phyloP scores from a whole-genome alignment of 2,888 invertebrate genomes.

The Ophion ellenae region DNA sequence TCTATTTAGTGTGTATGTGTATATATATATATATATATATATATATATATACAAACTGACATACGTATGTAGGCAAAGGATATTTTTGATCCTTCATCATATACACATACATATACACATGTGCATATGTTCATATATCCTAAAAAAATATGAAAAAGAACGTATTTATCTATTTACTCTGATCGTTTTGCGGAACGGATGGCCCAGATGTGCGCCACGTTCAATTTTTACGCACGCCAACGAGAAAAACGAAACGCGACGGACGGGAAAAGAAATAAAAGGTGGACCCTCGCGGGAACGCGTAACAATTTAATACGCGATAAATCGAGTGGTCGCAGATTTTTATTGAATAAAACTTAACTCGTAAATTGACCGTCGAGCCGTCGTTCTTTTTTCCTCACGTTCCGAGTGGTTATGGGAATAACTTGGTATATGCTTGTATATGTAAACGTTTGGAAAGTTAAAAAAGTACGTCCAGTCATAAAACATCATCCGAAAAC shows the following conservation, averaged over 20 bases:
- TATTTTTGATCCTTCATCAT: too few species aligned
- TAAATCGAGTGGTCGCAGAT: constrained; percentile 11
- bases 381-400: not conserved
- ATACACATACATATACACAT: not conserved
- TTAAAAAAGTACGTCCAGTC: too few species aligned
- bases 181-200: constrained; percentile 24
- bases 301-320: constrained; percentile 4
- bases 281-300: constrained; percentile 14
- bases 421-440: too few species aligned
- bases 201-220: constrained; percentile 30
- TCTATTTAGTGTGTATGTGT: too few species aligned
- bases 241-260: constrained; percentile 12
- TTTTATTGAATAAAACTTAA: constrained; percentile 51
- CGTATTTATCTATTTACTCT: constrained; percentile 41
- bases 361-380: not conserved
- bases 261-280: not conserved
- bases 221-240: constrained; percentile 49
- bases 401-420: not conserved
- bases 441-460: too few species aligned
- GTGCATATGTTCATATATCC: not conserved
- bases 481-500: too few species aligned
- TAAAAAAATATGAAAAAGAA: not conserved
- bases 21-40: too few species aligned
- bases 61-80: too few species aligned
- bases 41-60: too few species aligned